Evolutionary conservation across 2,888 invertebrate species (phyloP), one percentile per base, ranked within the genome.

Genomic region (Amphipyra tragopoginis): DNA sequence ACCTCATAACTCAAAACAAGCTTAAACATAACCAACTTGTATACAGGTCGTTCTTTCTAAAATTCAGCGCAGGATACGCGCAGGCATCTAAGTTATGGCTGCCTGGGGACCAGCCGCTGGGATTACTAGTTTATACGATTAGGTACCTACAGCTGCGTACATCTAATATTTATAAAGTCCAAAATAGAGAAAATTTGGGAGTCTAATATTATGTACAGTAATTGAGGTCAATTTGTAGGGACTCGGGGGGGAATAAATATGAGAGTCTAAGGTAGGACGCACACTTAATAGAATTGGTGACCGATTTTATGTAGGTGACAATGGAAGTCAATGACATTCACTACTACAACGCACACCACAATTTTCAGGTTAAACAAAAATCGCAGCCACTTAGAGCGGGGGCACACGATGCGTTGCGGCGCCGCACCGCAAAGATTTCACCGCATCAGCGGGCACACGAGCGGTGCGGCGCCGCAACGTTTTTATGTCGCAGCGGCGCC

Each of bases 121-220:
- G 58, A 63, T 57, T 50, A 60, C 75, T 57, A 62, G 65, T 68
- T 72, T 54, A 57, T 72, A 50, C 58, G 68, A 67, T 75, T 59
- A 65, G 47, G 57, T 65, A 51, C 45, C 44, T 43, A 51, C 44
- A 33, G 44, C 39, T 72, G 43, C 49, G 67, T 52, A 69, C 58
- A 69, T 72, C 44, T 56, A 63, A 70, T 60, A 72, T 74, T 74
- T 65, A 72, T 74, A 69, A 57, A 40, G 63, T 73, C 62, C 40
- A 58, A 62, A 62, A 62, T 57, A 57, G 47, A 61, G 43, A 36
- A 55, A 43, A 66, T 61, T 66, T 47, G 9, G 42, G 15, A 40
- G 13, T 36, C 43, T 67, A 56, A 51, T 67, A 40, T 54, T 67
- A 11, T 34, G 15, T 36, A 44, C 36, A 38, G 53, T 66, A 67